Conservation (phyloP, 2,888 invertebrate genomes). For the Drosophila mimica region DNA sequence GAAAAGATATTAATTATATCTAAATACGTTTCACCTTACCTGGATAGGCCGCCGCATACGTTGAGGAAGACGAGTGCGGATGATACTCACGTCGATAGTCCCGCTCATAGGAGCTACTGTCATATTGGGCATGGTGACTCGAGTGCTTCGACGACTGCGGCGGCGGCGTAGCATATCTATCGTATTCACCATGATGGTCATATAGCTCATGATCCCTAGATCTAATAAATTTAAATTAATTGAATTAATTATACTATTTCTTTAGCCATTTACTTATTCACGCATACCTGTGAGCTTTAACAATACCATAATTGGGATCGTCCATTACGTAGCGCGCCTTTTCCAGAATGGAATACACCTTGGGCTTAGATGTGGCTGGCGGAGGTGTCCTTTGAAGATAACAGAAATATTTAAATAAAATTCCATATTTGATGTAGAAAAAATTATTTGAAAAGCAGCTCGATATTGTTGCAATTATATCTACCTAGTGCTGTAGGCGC, state of each 20-base stretch:
- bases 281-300: constrained; percentile 84
- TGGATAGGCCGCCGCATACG: constrained; percentile 81
- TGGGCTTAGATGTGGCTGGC: constrained; percentile 88
- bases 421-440: neutral
- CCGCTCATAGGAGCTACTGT: constrained; percentile 83
- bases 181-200: constrained; percentile 83
- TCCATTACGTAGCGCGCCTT: constrained; percentile 93
- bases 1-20: constrained; percentile 57
- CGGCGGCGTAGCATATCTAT: constrained; percentile 83
- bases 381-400: constrained; percentile 79
- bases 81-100: constrained; percentile 84
- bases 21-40: constrained; percentile 71
- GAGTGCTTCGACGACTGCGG: constrained; percentile 83
- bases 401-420: neutral
- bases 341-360: constrained; percentile 93
- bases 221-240: constrained; percentile 45
- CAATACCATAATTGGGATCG: constrained; percentile 88
- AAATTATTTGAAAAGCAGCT: neutral
- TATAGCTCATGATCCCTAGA: constrained; percentile 84
- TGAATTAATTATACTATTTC: neutral
- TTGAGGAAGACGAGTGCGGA: constrained; percentile 83
- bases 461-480: neutral
- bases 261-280: neutral
- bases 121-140: constrained; percentile 82
- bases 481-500: constrained; percentile 79